A percentile compares a stretch with the other conserved stretches of the same genome.
These are phyloP conservation scores for Pseudopleuronectes americanus DNA, from an alignment of 2,797 vertebrate genomes.

Conservation along the genomic window DNA sequence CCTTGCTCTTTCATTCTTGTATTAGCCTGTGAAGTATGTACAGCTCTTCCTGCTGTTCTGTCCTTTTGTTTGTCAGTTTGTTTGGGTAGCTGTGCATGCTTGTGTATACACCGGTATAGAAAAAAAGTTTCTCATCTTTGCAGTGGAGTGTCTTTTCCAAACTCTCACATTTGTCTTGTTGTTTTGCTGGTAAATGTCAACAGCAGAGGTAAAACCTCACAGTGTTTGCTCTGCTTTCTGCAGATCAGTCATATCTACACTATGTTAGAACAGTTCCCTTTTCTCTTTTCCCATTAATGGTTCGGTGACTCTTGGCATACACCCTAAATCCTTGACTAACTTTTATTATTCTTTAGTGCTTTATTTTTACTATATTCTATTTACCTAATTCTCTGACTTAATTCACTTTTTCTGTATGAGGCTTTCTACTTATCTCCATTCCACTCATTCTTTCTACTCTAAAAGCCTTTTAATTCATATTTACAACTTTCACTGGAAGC, in stretches of 20 bases:
- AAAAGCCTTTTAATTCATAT: too few relatives aligned
- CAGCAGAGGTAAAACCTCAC: background rate
- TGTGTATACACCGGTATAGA: conserved; percentile 8
- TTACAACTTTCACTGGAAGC: too few relatives aligned
- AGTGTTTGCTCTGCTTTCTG: conserved; percentile 19
- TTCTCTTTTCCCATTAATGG: background rate
- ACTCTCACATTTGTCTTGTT: conserved; percentile 17
- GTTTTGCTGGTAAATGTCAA: conserved; percentile 9
- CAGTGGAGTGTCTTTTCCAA: background rate
- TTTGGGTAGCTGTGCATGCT: conserved; percentile 24
- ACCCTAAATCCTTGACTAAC: background rate
- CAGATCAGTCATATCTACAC: background rate
- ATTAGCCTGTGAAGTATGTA: conserved; percentile 15
- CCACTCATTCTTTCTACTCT: background rate
- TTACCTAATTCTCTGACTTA: background rate
- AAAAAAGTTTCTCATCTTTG: conserved; percentile 1
- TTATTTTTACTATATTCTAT: background rate
- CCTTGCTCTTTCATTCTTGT: conserved; percentile 28
- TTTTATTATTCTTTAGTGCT: background rate
- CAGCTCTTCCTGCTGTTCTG: conserved; percentile 32
- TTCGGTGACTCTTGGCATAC: background rate
- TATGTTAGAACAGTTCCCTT: background rate
- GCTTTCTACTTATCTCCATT: background rate
- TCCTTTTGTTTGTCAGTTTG: conserved; percentile 29
- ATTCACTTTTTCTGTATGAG: background rate